Percentiles rank a stretch among this genome's conserved stretches.
Conservation (phyloP, 2,113 vertebrate species). For the Etheostoma cragini region DNA sequence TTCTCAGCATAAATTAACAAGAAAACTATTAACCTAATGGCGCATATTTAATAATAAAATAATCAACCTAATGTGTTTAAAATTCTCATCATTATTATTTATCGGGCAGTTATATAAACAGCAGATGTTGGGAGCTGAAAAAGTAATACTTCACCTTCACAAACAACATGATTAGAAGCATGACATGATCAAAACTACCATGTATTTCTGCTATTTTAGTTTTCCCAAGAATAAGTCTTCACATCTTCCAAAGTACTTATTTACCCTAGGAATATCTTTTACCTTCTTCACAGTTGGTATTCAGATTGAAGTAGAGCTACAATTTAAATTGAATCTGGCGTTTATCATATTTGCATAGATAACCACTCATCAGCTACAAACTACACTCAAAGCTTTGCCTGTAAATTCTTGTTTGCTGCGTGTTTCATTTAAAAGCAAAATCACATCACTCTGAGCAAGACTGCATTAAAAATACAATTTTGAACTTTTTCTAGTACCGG, state of each 20-base stretch:
- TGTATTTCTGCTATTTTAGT: slow-evolving; percentile 8
- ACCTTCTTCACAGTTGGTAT: slow-evolving; percentile 37
- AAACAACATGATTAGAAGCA: slow-evolving; percentile 8
- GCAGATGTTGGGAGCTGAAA: slow-evolving; percentile 21
- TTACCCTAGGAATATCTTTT: slow-evolving; percentile 7
- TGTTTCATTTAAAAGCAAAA: slow-evolving; percentile 60
- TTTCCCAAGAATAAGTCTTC: neutral
- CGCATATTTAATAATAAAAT: slow-evolving; percentile 36
- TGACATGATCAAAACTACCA: neutral
- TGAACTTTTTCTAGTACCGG: slow-evolving; percentile 31
- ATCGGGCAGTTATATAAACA: slow-evolving; percentile 13
- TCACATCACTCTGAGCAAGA: slow-evolving; percentile 38
- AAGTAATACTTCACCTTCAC: slow-evolving; percentile 16
- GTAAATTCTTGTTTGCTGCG: slow-evolving; percentile 23
- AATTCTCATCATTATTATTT: slow-evolving; percentile 26
- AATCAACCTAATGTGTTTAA: slow-evolving; percentile 40
- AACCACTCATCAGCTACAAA: slow-evolving; percentile 19
- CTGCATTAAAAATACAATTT: slow-evolving; percentile 56
- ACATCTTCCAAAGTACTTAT: neutral
- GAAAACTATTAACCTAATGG: slow-evolving; percentile 36
- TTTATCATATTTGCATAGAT: slow-evolving; percentile 40
- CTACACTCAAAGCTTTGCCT: slow-evolving; percentile 33
- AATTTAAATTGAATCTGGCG: slow-evolving; percentile 38
- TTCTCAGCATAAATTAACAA: slow-evolving; percentile 15
- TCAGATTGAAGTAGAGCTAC: slow-evolving; percentile 33